Evolutionary conservation across 2,797 vertebrate species (phyloP), one percentile per base, ranked within the genome.

Genomic region (Cossypha caffra): DNA sequence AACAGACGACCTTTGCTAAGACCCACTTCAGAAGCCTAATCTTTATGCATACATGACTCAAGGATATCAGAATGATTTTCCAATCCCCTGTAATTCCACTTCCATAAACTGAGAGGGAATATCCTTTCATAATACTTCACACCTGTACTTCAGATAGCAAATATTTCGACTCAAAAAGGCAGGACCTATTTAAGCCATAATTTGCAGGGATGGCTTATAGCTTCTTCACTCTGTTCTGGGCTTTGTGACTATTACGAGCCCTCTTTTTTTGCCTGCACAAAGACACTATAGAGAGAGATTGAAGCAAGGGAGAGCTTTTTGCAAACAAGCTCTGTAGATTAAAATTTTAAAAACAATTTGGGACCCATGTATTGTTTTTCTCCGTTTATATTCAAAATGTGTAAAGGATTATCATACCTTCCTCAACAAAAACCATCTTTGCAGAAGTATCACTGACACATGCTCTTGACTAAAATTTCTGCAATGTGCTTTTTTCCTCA

Each of bases 1-100:
- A 91, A 76, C 51, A 86, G 63, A 86, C 2, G 11, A 91, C 79
- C 95, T 92, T 93, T 92, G 64, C 91, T 73, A 26, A 90, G 73
- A 76, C 42, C 61, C 67, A 83, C 89, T 96, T 90, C 79, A 93
- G 67, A 90, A 82, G 67, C n/a, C 80, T 95, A 62, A 94, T 93
- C 90, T 89, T 86, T 86, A 72, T 76, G 67, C 69, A 78, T 6
- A 85, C 37, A 63, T 4, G 28, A 64, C 76, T 86, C 79, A 88
- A 95, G 55, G 69, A 86, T 71, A 64, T 76, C 68, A 66, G 50
- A 87, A 78, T 81, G 54, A 78, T 79, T 64, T 85, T 66, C 84
- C 90, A 72, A 43, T 90, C 43, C 54, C 42, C 57, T 69, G 7
- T 50, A 86, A 92, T 80, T 94, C 64, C 57, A 10, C 69, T 72